Conservation (phyloP, 2,888 invertebrate species). For the Argyresthia goedartella region DNA sequence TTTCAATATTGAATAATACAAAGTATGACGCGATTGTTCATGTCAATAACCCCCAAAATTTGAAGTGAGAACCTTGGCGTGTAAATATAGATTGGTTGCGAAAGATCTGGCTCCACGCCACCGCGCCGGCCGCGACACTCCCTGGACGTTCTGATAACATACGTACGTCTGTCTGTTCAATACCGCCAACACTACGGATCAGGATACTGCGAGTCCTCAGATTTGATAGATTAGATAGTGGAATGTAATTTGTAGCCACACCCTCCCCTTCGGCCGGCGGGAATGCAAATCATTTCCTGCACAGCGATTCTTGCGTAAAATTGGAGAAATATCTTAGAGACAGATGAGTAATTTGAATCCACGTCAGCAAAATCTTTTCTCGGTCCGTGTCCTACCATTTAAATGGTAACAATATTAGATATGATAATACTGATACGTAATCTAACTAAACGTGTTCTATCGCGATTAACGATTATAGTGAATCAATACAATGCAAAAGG, state of each 20-base stretch:
- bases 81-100: conserved; percentile 56
- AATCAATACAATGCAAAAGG: background rate
- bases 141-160: conserved; percentile 20
- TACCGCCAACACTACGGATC: background rate
- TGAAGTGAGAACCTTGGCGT: conserved; percentile 57
- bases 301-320: background rate
- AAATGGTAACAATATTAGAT: background rate
- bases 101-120: conserved; percentile 60
- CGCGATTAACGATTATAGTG: background rate
- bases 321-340: background rate
- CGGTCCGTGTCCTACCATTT: background rate
- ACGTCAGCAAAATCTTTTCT: background rate
- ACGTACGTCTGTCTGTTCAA: background rate
- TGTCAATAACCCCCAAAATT: conserved; percentile 68
- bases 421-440: background rate
- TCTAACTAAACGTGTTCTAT: background rate
- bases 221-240: background rate
- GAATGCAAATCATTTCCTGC: background rate
- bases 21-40: conserved; percentile 45
- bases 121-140: conserved; percentile 28
- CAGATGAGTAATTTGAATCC: background rate
- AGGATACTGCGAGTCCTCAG: background rate
- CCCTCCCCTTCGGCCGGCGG: too few relatives aligned
- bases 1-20: conserved; percentile 37
- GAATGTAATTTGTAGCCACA: background rate